Evolutionary conservation across 2,797 vertebrate species (phyloP).

Genomic region (Lycodopsis pacificus): DNA sequence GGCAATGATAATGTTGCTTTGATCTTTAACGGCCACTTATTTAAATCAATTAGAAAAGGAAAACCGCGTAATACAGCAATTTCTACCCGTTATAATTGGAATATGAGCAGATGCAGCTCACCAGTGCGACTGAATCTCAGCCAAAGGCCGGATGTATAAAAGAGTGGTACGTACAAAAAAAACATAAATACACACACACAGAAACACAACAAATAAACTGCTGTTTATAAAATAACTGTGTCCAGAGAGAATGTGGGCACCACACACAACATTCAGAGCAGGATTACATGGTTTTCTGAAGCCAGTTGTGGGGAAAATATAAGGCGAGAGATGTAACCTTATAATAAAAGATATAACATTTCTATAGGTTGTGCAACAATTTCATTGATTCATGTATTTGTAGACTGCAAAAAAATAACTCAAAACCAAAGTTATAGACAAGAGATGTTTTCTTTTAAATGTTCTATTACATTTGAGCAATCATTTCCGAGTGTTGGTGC

Average conservation of each 20-base stretch:
- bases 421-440: background rate
- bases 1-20: constrained; percentile 17
- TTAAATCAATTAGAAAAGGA: constrained; percentile 1
- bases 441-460: background rate
- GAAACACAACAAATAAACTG: background rate
- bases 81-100: background rate
- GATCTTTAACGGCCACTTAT: constrained; percentile 33
- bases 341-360: background rate
- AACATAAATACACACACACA: background rate
- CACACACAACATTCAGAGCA: background rate
- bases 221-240: background rate
- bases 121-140: background rate
- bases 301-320: background rate
- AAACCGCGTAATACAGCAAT: background rate
- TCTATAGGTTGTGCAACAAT: background rate
- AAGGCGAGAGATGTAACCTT: background rate
- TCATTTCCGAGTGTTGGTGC: background rate
- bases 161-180: background rate
- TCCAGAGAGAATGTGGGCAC: background rate
- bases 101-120: background rate
- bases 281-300: background rate
- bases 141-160: background rate
- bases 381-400: background rate
- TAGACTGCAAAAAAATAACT: background rate
- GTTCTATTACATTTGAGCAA: background rate